Evolutionary conservation across 2,888 invertebrate genomes (phyloP).

Genomic region (Taenaris catops): DNA sequence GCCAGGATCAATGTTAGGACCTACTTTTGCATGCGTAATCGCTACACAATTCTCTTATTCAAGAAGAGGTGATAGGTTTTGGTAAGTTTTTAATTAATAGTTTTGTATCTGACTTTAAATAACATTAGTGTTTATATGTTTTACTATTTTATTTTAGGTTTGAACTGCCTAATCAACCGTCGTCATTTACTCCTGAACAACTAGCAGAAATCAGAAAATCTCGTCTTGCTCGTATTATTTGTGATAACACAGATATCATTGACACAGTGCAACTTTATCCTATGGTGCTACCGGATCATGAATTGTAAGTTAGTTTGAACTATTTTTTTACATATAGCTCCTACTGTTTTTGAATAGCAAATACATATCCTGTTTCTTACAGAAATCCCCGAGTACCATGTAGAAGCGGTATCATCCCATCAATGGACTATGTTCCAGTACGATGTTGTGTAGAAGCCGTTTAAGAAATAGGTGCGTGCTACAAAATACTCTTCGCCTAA

Average conservation of each 20-base stretch:
- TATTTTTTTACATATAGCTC: too few species aligned
- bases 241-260: conserved; percentile 95
- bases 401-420: conserved; percentile 91
- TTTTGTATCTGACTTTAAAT: background rate
- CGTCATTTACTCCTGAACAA: conserved; percentile 93
- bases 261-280: conserved; percentile 95
- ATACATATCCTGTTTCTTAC: too few species aligned
- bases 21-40: conserved; percentile 96
- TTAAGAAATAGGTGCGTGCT: too few species aligned
- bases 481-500: too few species aligned
- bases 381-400: conserved; percentile 97
- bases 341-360: too few species aligned
- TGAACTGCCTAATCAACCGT: conserved; percentile 94
- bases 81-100: conserved; percentile 77
- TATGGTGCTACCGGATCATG: conserved; percentile 95
- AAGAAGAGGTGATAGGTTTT: conserved; percentile 94
- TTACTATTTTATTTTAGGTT: conserved; percentile 83
- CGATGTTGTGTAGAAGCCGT: conserved; percentile 56
- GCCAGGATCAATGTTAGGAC: conserved; percentile 95
- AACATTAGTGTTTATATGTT: too few species aligned
- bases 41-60: conserved; percentile 95
- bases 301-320: conserved; percentile 90
- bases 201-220: conserved; percentile 90
- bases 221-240: conserved; percentile 89
- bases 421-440: conserved; percentile 89